A percentile compares a stretch with the other conserved stretches of the same genome.
Conservation (phyloP, 1,140 invertebrate genomes). For the Aphelinus atriplicis region DNA sequence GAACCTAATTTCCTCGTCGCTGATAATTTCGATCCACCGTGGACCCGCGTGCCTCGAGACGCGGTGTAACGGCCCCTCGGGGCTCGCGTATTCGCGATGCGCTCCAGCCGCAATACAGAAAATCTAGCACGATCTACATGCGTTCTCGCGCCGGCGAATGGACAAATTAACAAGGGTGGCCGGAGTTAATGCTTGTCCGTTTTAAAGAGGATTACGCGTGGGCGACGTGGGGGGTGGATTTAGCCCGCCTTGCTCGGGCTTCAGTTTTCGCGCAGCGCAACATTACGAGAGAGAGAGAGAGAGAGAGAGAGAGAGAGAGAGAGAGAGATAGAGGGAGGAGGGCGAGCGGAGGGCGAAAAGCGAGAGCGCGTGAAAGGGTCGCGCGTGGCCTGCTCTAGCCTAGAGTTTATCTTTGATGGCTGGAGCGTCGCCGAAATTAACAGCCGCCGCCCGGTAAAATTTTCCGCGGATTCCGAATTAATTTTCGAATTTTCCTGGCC, state of each 20-base stretch:
- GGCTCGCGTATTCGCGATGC: no score
- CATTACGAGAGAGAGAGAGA: neutral
- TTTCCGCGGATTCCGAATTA: neutral
- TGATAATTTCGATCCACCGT: no score
- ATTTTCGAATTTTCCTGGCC: slow-evolving; percentile 11
- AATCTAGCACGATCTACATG: no score
- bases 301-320: no score
- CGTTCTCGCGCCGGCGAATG: no score
- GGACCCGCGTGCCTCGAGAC: no score
- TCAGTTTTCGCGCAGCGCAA: slow-evolving; percentile 15
- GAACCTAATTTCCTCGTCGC: neutral
- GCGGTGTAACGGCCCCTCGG: no score
- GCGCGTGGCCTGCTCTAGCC: no score
- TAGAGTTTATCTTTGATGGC: slow-evolving; percentile 24
- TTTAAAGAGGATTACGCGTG: slow-evolving; percentile 55
- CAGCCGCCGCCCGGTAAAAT: neutral
- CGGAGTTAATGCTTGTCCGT: slow-evolving; percentile 54
- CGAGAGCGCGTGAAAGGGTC: neutral
- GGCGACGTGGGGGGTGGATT: neutral
- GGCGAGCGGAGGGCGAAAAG: neutral
- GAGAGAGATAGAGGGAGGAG: no score
- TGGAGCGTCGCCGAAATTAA: slow-evolving; percentile 29
- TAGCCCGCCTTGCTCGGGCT: slow-evolving; percentile 1
- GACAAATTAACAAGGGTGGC: slow-evolving; percentile 48
- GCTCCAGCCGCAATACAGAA: no score